These are phyloP conservation scores for Drosophila limbata DNA, from an alignment of 2,888 invertebrate species.

Conservation along the genomic window DNA sequence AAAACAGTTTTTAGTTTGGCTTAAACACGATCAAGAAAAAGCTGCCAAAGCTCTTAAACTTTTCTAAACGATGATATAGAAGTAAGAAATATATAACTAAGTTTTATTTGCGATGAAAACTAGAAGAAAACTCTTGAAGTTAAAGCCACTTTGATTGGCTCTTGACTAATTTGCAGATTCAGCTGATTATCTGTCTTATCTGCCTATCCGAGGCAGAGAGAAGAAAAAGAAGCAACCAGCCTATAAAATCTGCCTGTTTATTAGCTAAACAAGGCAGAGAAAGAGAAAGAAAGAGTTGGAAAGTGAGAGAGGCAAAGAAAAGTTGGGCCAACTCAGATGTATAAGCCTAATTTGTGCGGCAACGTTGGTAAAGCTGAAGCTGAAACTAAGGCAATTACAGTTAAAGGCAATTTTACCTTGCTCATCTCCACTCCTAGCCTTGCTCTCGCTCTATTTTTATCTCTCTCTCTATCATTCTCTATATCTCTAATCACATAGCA, in stretches of 20 bases:
- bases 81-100: neutral
- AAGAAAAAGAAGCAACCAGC: constrained; percentile 16
- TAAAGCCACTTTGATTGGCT: constrained; percentile 21
- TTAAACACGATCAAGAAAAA: neutral
- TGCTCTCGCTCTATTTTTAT: neutral
- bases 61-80: neutral
- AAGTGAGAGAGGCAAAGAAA: neutral
- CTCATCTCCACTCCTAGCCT: neutral
- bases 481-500: constrained; percentile 70
- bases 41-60: neutral
- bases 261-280: constrained; percentile 1
- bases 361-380: constrained; percentile 17
- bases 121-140: neutral
- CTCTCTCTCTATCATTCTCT: neutral
- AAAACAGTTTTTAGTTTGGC: neutral
- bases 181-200: constrained; percentile 26
- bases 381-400: constrained; percentile 71
- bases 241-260: constrained; percentile 14
- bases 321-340: constrained; percentile 32
- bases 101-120: neutral
- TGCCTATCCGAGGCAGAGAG: constrained; percentile 4
- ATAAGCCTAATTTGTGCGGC: constrained; percentile 74
- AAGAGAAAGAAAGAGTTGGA: neutral
- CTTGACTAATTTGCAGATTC: constrained; percentile 33
- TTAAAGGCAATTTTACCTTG: constrained; percentile 60